Base-by-base conservation (phyloP, 2,797 vertebrate species). In the Clamator glandarius region DNA sequence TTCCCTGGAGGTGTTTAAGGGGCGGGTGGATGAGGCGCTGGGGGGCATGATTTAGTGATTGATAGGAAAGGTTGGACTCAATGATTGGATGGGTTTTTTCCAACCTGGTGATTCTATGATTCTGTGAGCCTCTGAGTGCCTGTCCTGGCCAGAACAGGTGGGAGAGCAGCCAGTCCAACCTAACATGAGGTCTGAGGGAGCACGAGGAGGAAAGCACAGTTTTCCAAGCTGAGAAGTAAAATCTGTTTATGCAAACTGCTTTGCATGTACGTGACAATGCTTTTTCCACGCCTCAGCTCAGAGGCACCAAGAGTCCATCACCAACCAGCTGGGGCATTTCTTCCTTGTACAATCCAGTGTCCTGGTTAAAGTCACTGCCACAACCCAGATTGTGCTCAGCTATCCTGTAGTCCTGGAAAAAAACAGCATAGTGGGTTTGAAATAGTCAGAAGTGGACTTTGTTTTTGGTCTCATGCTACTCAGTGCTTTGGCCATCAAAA, bases 61-160 rank as follows among this genome's bases (percentile, higher is more conserved):
- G n/a, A n/a, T n/a, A n/a, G n/a, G n/a, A n/a, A n/a, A n/a, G n/a
- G n/a, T n/a, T n/a, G n/a, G n/a, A n/a, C n/a, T n/a, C n/a, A n/a
- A n/a, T n/a, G n/a, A n/a, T n/a, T n/a, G n/a, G n/a, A n/a, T n/a
- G n/a, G n/a, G n/a, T n/a, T n/a, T n/a, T n/a, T n/a, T n/a, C n/a
- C n/a, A n/a, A n/a, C n/a, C n/a, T n/a, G n/a, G n/a, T n/a, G n/a
- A n/a, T n/a, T n/a, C n/a, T n/a, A n/a, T n/a, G n/a, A n/a, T n/a
- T n/a, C n/a, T n/a, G n/a, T 31, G 48, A 29, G 20, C n/a, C 13
- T 46, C 2, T 6, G 52, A 59, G 61, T 16, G n/a, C 67, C 8
- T 24, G 7, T 17, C 12, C 36, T 1, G 0, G 7, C 24, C 8
- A 31, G 51, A 61, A 41, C 33, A 1, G 1, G 26, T 33, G 13